Evolutionary conservation across 1,140 invertebrate species (phyloP), one percentile per base, ranked within the genome.

Genomic region (Drosophila nannoptera): DNA sequence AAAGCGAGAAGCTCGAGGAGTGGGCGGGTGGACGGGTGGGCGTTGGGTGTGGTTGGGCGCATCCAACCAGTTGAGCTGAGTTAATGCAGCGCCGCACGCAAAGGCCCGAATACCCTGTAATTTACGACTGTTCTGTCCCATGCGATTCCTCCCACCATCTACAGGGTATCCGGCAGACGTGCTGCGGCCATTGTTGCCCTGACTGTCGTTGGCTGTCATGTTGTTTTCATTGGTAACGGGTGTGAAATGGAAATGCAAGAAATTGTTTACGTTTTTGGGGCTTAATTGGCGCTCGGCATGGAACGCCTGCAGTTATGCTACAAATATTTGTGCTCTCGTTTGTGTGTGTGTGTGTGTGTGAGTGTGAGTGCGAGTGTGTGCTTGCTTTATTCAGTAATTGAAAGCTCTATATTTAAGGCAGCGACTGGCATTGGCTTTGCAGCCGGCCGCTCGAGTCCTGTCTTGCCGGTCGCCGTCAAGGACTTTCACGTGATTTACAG

Each of bases 241-340:
- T 60, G 73, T 78, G 69, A 71, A 73, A 66, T 78, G 73, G 63
- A 83, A 83, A 83, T 83, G 76, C 64, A 72, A 50, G 49, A 69
- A 83, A 84, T 83, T 70, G 81, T 80, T 80, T 77, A 71, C 80
- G 72, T 80, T 78, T 63, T 78, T 68, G 7, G 62, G 61, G 12
- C 78, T 83, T 83, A 83, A 83, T 83, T 83, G 80, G 80, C 60
- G 66, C 71, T 48, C 73, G 69, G 76, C 80, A 56, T 22, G 36
- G 31, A 68, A 67, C 73, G 80, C 80, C 76, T 70, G 54, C 42
- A 59, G 81, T 76, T 80, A 83, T 83, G 80, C 80, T 63, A 67
- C 50, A 73, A 77, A 76, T 77, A 62, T 76, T 80, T 84, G 63
- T 80, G 22, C 22, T 22, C 22, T n/a, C 76, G 58, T 78, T 80